A percentile compares a stretch with the other conserved stretches of the same genome.
These are phyloP conservation scores for Chromobotia macracanthus DNA, from an alignment of 2,797 vertebrate species.

Conservation along the genomic window DNA sequence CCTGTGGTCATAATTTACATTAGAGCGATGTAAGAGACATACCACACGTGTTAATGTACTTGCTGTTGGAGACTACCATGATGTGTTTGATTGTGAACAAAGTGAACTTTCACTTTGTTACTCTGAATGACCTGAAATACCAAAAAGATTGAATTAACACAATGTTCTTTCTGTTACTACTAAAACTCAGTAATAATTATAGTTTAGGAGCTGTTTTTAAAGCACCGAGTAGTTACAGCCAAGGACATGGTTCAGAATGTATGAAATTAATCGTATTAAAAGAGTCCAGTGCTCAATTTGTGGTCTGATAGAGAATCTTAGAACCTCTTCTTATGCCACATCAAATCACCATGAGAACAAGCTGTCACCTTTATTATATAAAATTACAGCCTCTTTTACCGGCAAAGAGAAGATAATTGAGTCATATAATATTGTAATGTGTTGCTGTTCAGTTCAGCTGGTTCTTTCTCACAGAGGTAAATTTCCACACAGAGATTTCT, in stretches of 20 bases:
- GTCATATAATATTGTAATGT: not conserved
- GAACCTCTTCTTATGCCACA: constrained; percentile 1
- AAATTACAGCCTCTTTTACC: not conserved
- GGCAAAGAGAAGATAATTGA: not conserved
- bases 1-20: constrained; percentile 26
- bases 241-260: constrained; percentile 70
- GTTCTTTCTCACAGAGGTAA: not conserved
- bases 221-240: constrained; percentile 70
- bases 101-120: constrained; percentile 22
- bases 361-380: not conserved
- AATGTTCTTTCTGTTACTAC: constrained; percentile 55
- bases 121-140: constrained; percentile 55
- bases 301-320: constrained; percentile 34
- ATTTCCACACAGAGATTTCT: constrained; percentile 20
- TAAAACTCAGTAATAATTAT: constrained; percentile 58
- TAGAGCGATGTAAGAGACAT: not conserved
- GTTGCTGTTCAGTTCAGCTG: not conserved
- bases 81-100: too few species aligned
- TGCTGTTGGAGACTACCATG: too few species aligned
- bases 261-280: constrained; percentile 62
- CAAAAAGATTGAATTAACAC: constrained; percentile 50
- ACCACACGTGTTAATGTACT: not conserved
- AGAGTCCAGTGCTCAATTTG: constrained; percentile 39
- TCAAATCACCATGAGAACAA: constrained; percentile 11
- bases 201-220: constrained; percentile 72